Evolutionary conservation across 2,797 vertebrate genomes (phyloP).

Genomic region (Acrossocheilus wenchowensis): DNA sequence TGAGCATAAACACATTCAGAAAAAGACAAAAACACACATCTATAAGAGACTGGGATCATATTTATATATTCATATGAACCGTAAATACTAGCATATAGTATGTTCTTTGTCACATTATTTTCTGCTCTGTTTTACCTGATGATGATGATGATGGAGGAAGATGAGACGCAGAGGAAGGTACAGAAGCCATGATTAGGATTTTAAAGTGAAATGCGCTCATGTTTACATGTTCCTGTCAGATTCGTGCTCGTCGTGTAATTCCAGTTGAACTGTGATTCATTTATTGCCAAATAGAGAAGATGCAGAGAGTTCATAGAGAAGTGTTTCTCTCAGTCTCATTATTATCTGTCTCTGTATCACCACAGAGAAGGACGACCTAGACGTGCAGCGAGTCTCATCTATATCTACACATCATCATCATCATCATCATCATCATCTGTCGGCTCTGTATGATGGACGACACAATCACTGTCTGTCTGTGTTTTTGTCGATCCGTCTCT

Average conservation of each 20-base stretch:
- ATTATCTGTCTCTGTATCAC: conserved; percentile 91
- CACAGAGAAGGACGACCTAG: conserved; percentile 90
- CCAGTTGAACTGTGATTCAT: no score
- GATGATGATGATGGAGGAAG: conserved; percentile 91
- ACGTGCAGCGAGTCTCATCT: conserved; percentile 87
- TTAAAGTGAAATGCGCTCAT: no score
- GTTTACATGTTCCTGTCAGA: no score
- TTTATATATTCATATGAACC: background rate
- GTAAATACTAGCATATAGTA: background rate
- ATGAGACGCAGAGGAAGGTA: conserved; percentile 80
- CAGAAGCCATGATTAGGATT: background rate
- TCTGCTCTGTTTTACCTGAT: conserved; percentile 57
- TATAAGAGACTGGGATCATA: background rate
- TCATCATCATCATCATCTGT: background rate
- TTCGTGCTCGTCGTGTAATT: no score
- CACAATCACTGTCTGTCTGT: no score
- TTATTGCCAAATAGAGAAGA: no score
- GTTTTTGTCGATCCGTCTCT: conserved; percentile 3
- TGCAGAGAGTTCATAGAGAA: no score
- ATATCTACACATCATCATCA: background rate
- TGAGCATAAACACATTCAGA: conserved; percentile 65
- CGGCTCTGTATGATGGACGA: background rate
- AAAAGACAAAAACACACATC: background rate
- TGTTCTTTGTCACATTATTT: no score
- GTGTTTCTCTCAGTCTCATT: conserved; percentile 86